Conservation (phyloP, 1,140 invertebrate species). For the Hermetia illucens region DNA sequence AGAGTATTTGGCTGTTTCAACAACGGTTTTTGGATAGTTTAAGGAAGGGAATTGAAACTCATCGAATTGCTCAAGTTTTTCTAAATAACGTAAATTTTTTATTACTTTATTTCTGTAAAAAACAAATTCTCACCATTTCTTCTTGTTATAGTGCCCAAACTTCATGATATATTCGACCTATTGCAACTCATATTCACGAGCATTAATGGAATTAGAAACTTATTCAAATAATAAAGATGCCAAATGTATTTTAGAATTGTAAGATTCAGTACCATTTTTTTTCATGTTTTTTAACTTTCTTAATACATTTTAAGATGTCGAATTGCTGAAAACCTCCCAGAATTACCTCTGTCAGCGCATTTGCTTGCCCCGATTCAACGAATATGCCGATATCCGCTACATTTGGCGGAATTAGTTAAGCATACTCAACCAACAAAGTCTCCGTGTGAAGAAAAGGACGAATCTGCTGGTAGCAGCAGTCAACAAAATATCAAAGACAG, state of each 20-base stretch:
- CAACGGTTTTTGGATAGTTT: conserved; percentile 21
- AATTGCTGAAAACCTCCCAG: conserved; percentile 33
- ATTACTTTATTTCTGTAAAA: background rate
- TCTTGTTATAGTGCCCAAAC: conserved; percentile 41
- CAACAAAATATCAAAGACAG: conserved; percentile 20
- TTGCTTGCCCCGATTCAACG: conserved; percentile 79
- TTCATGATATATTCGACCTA: conserved; percentile 85
- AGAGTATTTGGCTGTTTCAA: conserved; percentile 25
- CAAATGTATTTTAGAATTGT: conserved; percentile 25
- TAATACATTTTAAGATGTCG: conserved; percentile 16
- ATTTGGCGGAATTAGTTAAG: conserved; percentile 72
- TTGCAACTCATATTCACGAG: conserved; percentile 72
- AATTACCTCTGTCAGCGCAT: conserved; percentile 79
- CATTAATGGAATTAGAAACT: conserved; percentile 27
- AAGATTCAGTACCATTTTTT: conserved; percentile 6
- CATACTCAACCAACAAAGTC: conserved; percentile 53
- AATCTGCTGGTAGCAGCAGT: no score
- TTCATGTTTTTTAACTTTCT: background rate
- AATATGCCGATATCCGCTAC: conserved; percentile 86
- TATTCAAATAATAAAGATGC: conserved; percentile 26
- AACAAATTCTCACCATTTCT: conserved; percentile 1
- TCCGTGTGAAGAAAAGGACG: no score
- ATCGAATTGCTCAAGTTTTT: conserved; percentile 28
- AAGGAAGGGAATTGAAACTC: conserved; percentile 22
- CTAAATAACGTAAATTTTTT: conserved; percentile 20